phyloP scores from a whole-genome alignment of 2,888 invertebrate species.

The Monoplex corrugatus region DNA sequence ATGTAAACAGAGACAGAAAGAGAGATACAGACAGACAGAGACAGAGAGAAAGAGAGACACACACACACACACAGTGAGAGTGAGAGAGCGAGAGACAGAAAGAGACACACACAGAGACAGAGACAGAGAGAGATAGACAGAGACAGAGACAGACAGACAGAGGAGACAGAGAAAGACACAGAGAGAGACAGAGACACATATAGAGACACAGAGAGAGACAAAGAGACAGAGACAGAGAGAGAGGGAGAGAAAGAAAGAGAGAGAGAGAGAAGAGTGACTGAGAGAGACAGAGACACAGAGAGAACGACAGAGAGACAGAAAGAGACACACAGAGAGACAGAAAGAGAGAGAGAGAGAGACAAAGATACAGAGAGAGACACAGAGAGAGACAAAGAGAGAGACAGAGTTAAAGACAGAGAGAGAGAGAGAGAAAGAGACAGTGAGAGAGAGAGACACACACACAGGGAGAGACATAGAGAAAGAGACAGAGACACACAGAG shows the following conservation, averaged over 20 bases:
- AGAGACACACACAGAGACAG: background rate
- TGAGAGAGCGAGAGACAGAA: background rate
- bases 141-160: slow-evolving; percentile 25
- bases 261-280: background rate
- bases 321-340: background rate
- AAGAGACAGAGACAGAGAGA: slow-evolving; percentile 12
- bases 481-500: no score
- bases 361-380: background rate
- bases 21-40: no score
- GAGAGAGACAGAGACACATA: slow-evolving; percentile 28
- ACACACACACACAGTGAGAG: no score
- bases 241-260: background rate
- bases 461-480: background rate
- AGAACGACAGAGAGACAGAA: background rate
- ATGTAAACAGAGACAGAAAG: no score
- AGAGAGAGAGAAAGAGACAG: slow-evolving; percentile 6
- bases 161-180: slow-evolving; percentile 19
- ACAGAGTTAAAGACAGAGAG: slow-evolving; percentile 7
- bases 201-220: slow-evolving; percentile 11
- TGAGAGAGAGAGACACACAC: background rate
- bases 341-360: background rate
- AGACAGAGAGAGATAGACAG: no score
- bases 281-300: background rate
- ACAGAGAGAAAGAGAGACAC: no score
- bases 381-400: slow-evolving; percentile 33